These are phyloP conservation scores for Potorous gilbertii DNA, from an alignment of 2,797 vertebrate species.

Conservation along the genomic window DNA sequence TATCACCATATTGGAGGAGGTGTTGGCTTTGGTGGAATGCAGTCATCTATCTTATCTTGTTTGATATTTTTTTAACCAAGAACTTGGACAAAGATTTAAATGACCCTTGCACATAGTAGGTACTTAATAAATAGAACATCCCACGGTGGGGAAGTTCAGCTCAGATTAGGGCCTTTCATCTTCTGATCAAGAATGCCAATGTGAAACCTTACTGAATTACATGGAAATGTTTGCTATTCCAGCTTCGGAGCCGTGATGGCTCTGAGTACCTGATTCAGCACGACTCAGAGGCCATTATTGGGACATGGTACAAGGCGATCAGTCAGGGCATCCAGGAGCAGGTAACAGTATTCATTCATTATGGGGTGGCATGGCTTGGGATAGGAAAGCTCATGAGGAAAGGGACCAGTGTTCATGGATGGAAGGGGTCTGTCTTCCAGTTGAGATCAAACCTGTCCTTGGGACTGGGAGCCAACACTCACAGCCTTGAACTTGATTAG, in stretches of 20 bases:
- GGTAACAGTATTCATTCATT: slow-evolving; percentile 82
- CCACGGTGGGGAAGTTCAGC: not conserved
- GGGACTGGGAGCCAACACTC: not conserved
- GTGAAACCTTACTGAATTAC: not conserved
- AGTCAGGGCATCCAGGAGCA: slow-evolving; percentile 87
- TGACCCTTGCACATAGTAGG: not conserved
- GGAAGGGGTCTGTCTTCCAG: not conserved
- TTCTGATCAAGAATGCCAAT: not conserved
- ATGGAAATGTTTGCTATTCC: slow-evolving; percentile 21
- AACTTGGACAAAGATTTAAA: not conserved
- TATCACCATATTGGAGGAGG: not conserved
- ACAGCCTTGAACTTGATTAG: not conserved
- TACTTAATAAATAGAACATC: not conserved
- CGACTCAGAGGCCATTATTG: slow-evolving; percentile 93
- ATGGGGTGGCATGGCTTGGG: not conserved
- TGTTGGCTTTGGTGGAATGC: not conserved
- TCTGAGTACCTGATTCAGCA: slow-evolving; percentile 96
- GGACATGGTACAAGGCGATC: slow-evolving; percentile 90
- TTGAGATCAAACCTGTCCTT: not conserved
- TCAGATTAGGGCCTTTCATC: not conserved
- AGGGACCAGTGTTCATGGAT: not conserved
- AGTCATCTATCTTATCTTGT: not conserved
- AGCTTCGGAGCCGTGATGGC: slow-evolving; percentile 93
- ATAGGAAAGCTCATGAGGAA: not conserved
- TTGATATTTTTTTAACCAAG: not conserved